Conservation (phyloP, 2,797 vertebrate genomes). For the Liasis olivaceus region DNA sequence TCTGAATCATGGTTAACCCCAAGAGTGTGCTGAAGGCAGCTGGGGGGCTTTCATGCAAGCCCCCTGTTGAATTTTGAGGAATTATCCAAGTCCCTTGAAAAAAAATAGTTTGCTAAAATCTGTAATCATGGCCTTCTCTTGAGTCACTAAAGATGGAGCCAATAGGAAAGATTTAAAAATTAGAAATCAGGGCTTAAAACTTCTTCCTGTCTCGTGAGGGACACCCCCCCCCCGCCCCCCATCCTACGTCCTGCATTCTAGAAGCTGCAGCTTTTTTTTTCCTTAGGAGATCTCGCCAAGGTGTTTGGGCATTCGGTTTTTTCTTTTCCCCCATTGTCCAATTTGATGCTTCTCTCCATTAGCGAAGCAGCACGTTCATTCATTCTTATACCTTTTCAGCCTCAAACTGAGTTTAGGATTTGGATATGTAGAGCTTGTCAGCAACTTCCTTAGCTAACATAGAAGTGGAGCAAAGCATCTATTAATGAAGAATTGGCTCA, state of each 20-base stretch:
- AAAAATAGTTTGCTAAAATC: background rate
- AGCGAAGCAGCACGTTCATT: background rate
- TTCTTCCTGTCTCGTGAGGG: background rate
- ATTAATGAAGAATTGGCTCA: background rate
- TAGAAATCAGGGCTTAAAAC: background rate
- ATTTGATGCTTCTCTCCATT: background rate
- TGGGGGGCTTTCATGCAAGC: background rate
- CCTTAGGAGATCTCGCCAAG: background rate
- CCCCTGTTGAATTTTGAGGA: background rate
- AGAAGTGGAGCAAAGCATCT: background rate
- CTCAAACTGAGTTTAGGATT: background rate
- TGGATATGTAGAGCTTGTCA: background rate
- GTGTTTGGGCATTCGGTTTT: background rate
- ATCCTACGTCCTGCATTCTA: background rate
- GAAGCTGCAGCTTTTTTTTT: background rate
- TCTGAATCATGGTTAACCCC: conserved; percentile 27
- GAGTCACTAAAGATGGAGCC: background rate
- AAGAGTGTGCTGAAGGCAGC: background rate
- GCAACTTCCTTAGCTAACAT: background rate
- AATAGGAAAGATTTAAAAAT: background rate
- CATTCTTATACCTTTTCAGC: background rate
- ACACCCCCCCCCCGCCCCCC: background rate
- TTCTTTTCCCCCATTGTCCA: background rate
- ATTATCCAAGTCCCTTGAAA: background rate
- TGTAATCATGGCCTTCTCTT: background rate